phyloP scores from a whole-genome alignment of 2,888 invertebrate genomes.

The Drosophila niveifrons region DNA sequence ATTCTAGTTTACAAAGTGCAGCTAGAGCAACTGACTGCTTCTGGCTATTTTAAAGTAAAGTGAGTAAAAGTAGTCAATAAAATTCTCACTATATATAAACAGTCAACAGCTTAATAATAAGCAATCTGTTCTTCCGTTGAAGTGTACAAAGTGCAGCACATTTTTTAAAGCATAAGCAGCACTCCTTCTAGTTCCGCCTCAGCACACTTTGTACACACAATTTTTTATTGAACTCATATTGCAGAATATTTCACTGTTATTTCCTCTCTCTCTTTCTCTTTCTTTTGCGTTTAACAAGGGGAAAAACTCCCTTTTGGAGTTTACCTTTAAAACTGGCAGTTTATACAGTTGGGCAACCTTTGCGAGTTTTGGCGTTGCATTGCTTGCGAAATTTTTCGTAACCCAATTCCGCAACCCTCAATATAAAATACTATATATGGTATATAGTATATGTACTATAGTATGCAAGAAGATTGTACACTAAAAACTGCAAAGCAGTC shows the following conservation, averaged over 20 bases:
- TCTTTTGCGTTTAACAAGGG: background rate
- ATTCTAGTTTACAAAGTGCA: too few species aligned
- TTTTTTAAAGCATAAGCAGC: background rate
- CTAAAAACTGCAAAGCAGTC: constrained; percentile 42
- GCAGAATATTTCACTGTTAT: background rate
- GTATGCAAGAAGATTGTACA: constrained; percentile 31
- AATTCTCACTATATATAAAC: too few species aligned
- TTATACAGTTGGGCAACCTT: constrained; percentile 25
- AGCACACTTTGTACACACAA: background rate
- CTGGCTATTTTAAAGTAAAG: too few species aligned
- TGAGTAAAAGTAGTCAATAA: too few species aligned
- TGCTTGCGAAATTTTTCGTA: constrained; percentile 33
- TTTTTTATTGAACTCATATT: constrained; percentile 5
- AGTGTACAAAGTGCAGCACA: background rate
- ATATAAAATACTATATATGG: background rate
- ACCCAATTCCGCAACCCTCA: constrained; percentile 39
- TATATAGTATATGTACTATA: constrained; percentile 5
- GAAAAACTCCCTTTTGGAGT: background rate
- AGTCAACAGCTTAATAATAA: background rate
- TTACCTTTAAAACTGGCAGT: constrained; percentile 26
- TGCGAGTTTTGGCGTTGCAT: constrained; percentile 31
- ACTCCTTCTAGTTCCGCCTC: background rate
- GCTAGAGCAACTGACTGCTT: too few species aligned
- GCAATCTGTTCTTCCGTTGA: background rate
- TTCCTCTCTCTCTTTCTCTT: too few species aligned